Evolutionary conservation across 2,797 vertebrate species (phyloP).

Genomic region (Champsocephalus esox): DNA sequence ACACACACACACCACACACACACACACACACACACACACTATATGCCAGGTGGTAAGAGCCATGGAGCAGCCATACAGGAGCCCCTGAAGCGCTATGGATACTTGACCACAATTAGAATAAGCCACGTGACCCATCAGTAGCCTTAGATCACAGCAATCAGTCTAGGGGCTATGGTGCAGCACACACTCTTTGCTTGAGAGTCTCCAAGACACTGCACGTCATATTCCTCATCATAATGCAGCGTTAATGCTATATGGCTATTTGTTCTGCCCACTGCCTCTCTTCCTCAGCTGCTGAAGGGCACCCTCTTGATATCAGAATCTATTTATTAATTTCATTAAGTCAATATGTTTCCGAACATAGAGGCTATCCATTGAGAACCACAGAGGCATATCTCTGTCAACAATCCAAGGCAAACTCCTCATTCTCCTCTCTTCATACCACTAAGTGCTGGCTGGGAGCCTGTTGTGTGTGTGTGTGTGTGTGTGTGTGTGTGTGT

Average conservation of each 20-base stretch:
- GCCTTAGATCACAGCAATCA: slow-evolving; percentile 55
- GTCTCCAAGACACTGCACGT: slow-evolving; percentile 53
- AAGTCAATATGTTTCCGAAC: slow-evolving; percentile 76
- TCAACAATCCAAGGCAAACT: slow-evolving; percentile 70
- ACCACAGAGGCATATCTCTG: slow-evolving; percentile 69
- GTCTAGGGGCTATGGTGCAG: slow-evolving; percentile 17
- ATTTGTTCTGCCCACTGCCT: slow-evolving; percentile 53
- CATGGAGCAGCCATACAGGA: neutral
- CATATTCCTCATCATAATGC: slow-evolving; percentile 72
- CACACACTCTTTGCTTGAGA: slow-evolving; percentile 35
- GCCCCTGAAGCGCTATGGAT: slow-evolving; percentile 36
- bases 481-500: no score
- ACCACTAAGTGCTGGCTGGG: slow-evolving; percentile 69
- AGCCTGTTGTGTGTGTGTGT: slow-evolving; percentile 48
- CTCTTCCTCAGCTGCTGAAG: slow-evolving; percentile 63
- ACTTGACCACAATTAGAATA: slow-evolving; percentile 52
- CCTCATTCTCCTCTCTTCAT: slow-evolving; percentile 72
- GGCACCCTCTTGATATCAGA: slow-evolving; percentile 68
- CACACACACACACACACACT: neutral
- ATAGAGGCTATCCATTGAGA: slow-evolving; percentile 71
- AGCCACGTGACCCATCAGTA: slow-evolving; percentile 21
- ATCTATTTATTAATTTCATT: slow-evolving; percentile 80
- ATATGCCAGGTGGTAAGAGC: slow-evolving; percentile 14
- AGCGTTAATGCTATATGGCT: slow-evolving; percentile 65
- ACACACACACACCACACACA: neutral